Evolutionary conservation across 2,888 invertebrate species (phyloP).

Genomic region (Orchesella flavescens): DNA sequence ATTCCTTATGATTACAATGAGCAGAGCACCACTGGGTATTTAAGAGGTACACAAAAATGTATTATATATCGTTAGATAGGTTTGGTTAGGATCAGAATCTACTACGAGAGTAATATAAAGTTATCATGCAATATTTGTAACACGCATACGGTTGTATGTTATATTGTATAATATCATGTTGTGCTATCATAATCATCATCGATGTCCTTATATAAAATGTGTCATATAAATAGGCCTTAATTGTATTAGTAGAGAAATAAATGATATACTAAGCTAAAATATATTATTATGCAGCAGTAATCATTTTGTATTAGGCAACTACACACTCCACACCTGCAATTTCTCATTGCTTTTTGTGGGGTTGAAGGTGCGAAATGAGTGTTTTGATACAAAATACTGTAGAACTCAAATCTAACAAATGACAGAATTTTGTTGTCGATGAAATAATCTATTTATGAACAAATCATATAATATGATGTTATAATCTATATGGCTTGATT

Average conservation of each 20-base stretch:
- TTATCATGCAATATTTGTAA: too few relatives aligned
- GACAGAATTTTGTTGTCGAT: too few relatives aligned
- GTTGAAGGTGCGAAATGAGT: constrained; percentile 9
- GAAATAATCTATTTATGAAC: too few relatives aligned
- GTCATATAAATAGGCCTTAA: constrained; percentile 58
- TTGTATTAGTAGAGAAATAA: constrained; percentile 24
- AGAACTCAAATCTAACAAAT: too few relatives aligned
- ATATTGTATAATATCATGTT: constrained; percentile 31
- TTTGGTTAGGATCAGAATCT: too few relatives aligned
- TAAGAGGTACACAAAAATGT: too few relatives aligned
- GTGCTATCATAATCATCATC: constrained; percentile 51
- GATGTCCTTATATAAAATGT: constrained; percentile 53
- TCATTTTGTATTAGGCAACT: not conserved
- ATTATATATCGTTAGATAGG: too few relatives aligned
- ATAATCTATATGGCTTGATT: too few relatives aligned
- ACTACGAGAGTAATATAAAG: too few relatives aligned
- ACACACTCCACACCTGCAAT: not conserved
- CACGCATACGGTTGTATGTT: not conserved
- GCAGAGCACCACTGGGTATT: too few relatives aligned
- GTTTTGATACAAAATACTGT: constrained; percentile 10
- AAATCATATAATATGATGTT: too few relatives aligned
- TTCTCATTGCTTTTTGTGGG: not conserved
- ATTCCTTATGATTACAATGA: too few relatives aligned
- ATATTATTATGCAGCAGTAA: not conserved
- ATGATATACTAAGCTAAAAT: constrained; percentile 4